Base-by-base conservation (phyloP, 2,888 invertebrate species). In the Meta bourneti region DNA sequence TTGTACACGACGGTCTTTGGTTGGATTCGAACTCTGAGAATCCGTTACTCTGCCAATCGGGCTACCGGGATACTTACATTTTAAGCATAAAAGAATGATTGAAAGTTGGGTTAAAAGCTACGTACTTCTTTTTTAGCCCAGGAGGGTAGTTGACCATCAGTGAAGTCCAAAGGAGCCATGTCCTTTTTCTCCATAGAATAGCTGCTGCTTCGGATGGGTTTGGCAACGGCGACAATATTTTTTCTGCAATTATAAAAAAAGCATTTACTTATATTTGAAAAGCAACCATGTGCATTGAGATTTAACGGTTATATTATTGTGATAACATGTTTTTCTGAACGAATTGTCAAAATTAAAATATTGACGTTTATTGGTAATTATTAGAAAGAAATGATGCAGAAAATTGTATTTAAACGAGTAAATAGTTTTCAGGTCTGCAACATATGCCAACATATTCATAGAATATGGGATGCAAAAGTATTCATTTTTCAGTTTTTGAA, bases 121-220 rank as follows among this genome's bases (percentile, higher is more conserved):
- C 75, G 16, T 70, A 97, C 95, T 93, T 97, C 97, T 95, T 97
- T 97, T 95, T 98, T 98, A 0, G 98, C 98, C 98, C 98, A 98
- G 81, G 97, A 96, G 0, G 98, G 98, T 70, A 98, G 95, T 51
- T 87, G 90, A 6, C 93, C 93, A 48, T 92, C 87, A 16, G 82
- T 83, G 52, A 93, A 92, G 9, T 90, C 92, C 34, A 89, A 83
- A 11, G 79, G 75, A 0, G 69, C 72, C n/a, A 72, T 8, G 11
- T 77, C 78, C 48, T 87, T 86, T 2, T 72, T 79, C 6, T 83
- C 88, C 6, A n/a, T 51, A 16, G 49, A 20, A 7, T 54, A 34
- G 19, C 70, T 82, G 9, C 71, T 20, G 34, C 48, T 91, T 9
- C 88, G 92, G 6, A 93, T 19, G 7, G 93, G 93, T 77, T 89